These are phyloP conservation scores for Artibeus jamaicensis DNA, from an alignment of 2,797 vertebrate genomes.

Conservation along the genomic window DNA sequence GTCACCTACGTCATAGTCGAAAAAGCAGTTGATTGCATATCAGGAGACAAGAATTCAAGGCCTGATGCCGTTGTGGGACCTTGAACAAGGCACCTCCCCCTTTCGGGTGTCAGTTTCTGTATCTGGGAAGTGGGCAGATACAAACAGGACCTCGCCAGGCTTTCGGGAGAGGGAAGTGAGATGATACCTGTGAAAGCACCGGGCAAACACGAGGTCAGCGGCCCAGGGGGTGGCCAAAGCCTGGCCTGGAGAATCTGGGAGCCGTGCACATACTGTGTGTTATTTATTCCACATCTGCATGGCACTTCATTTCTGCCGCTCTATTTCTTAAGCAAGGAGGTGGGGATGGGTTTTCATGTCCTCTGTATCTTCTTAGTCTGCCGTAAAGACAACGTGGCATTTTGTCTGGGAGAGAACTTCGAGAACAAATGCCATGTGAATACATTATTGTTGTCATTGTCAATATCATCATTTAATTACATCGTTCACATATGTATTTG, in stretches of 20 bases:
- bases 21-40: fast-evolving
- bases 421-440: not conserved
- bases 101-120: fast-evolving
- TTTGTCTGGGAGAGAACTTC: not conserved
- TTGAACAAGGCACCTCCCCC: not conserved
- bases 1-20: fast-evolving
- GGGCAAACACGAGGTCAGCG: fast-evolving
- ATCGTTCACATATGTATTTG: not conserved
- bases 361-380: not conserved
- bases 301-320: not conserved
- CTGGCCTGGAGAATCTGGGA: fast-evolving
- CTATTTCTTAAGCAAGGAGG: not conserved
- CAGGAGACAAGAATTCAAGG: not conserved
- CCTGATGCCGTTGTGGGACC: not conserved
- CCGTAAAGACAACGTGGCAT: not conserved
- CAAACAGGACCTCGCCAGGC: not conserved
- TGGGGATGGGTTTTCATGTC: not conserved
- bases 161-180: fast-evolving
- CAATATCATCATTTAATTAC: not conserved
- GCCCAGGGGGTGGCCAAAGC: fast-evolving
- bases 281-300: fast-evolving
- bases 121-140: not conserved
- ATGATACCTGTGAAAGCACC: fast-evolving
- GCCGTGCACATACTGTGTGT: fast-evolving
- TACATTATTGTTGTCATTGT: not conserved